Conservation (phyloP, 2,797 vertebrate genomes). For the Liasis olivaceus region DNA sequence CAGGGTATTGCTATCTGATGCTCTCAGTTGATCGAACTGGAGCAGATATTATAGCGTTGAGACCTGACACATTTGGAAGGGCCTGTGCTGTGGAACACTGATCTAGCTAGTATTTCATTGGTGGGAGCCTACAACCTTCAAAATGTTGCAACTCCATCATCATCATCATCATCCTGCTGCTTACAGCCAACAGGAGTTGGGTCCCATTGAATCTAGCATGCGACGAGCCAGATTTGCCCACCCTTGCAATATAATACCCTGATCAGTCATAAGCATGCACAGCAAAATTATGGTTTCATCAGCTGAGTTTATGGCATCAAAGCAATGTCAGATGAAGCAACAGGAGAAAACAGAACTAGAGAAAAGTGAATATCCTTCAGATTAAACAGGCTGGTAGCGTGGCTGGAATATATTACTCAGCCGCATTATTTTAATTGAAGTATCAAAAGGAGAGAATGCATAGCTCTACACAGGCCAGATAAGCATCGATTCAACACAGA, state of each 20-base stretch:
- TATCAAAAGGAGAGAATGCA: neutral
- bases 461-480: neutral
- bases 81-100: neutral
- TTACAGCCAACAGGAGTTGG: neutral
- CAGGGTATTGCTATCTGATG: neutral
- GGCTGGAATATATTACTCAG: neutral
- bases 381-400: neutral
- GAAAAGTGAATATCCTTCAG: neutral
- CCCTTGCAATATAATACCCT: neutral
- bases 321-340: neutral
- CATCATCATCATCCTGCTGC: neutral
- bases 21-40: neutral
- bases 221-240: neutral
- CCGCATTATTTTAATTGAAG: neutral
- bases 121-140: neutral
- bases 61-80: neutral
- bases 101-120: neutral
- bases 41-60: neutral
- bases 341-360: neutral
- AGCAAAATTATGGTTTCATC: neutral
- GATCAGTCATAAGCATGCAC: neutral
- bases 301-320: neutral
- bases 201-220: neutral
- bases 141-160: neutral
- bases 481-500: neutral